Evolutionary conservation across 2,888 invertebrate species (phyloP).

Genomic region (Caenorhabditis drosophilae): DNA sequence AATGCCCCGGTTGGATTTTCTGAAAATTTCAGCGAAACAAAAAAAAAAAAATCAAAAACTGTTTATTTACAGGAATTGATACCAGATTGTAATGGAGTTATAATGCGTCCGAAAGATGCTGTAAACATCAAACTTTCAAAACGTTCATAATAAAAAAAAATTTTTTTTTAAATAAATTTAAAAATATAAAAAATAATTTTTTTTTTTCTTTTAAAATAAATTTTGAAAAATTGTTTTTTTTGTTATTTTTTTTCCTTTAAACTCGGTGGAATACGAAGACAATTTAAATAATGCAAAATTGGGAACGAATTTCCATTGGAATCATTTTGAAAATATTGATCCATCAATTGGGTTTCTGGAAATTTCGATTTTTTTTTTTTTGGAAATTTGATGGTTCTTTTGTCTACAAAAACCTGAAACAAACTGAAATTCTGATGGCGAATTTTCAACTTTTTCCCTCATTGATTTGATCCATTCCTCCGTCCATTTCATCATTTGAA

Average conservation of each 20-base stretch:
- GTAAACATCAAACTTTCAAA: constrained; percentile 3
- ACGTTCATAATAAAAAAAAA: too few species aligned
- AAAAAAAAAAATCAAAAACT: neutral
- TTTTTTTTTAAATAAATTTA: too few species aligned
- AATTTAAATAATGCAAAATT: neutral
- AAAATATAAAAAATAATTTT: too few species aligned
- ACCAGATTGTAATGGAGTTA: constrained; percentile 25
- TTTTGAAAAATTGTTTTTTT: too few species aligned
- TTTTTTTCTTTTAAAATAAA: too few species aligned
- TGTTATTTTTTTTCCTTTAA: too few species aligned
- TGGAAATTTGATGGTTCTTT: neutral
- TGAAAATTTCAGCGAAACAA: neutral
- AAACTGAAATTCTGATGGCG: neutral
- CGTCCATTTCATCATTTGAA: neutral
- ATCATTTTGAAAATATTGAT: neutral
- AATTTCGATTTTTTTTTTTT: neutral
- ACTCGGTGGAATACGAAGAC: neutral
- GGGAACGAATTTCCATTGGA: constrained; percentile 1
- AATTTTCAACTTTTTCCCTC: too few species aligned
- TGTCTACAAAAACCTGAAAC: neutral
- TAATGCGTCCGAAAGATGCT: constrained; percentile 30
- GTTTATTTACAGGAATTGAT: constrained; percentile 5
- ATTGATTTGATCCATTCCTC: neutral
- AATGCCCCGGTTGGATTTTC: constrained; percentile 10
- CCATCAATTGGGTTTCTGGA: neutral